Base-by-base conservation (phyloP, 2,888 invertebrate genomes). In the Chromoteleia sp. region DNA sequence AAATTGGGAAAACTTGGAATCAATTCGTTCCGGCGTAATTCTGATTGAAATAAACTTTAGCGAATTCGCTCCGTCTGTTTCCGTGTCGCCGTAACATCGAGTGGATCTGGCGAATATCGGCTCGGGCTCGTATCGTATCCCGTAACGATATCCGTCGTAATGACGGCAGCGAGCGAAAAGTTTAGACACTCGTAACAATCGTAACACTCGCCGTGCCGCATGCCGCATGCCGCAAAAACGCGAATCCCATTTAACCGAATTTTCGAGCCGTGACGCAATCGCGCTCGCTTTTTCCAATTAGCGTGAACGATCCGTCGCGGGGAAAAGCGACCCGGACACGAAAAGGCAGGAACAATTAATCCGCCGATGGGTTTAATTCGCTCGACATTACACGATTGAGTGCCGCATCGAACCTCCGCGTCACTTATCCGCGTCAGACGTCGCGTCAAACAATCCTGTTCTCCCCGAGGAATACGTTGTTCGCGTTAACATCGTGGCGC, bases 351-450 rank as follows among this genome's bases (percentile, higher is more conserved):
- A 85, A 88, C 87, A 88, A 89, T 89, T 89, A 88, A 89, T 89
- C 88, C 87, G 80, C 84, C 86, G 87, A 89, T 88, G 86, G 88
- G 85, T 88, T 89, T 88, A 88, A 88, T 89, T 88, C 86, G 87
- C 85, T 86, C 86, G 86, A 87, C 88, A 88, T 89, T 89, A 88
- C 88, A 88, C 89, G 88, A 88, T 89, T 87, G 86, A 88, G 86
- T 81, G 76, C 54, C 76, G 58, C 68, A 61, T 58, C 58, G 68
- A 59, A 56, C 50, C 67, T 33, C 63, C 63, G 52, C 67, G 74
- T 68, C 74, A 70, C 67, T 63, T 81, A 68, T 58, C 68, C 48
- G 74, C 75, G 63, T 56, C 80, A 21, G 54, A 56, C 70, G 68
- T 68, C 65, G 73, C 68, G 73, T 73, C 73, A 79, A 79, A 79